Base-by-base conservation (phyloP, 2,113 vertebrate genomes). In the Python bivittatus region DNA sequence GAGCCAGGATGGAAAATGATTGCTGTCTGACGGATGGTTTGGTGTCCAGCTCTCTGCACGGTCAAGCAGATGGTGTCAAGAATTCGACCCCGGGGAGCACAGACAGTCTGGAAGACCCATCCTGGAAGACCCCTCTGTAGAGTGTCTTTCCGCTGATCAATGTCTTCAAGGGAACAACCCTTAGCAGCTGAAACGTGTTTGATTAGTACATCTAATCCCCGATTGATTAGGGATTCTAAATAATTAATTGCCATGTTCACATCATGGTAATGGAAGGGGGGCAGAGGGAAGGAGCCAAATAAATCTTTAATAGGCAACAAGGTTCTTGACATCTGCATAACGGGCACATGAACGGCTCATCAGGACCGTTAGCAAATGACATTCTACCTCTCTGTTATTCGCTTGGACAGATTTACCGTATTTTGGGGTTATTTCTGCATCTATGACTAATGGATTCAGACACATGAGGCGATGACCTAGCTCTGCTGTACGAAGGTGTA, bases 1-100 rank as follows among this genome's bases (percentile, higher is more conserved):
- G 91, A 96, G 92, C 90, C 93, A 89, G 96, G 97, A 97, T 94
- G 93, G 97, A 97, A 97, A 97, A 96, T 97, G 96, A 97, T 97
- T 96, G 96, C 95, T 95, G 96, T 96, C 96, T 97, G 95, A 96
- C 97, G 97, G 97, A 93, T 93, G 95, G 96, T 94, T 96, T 97
- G 96, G 97, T 95, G 95, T 93, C 96, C 96, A 94, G 93, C 91
- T 92, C 94, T 97, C 97, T 97, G 96, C 95, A 95, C 92, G 96
- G 97, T 95, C 97, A 95, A 96, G 96, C 97, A 97, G 96, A 97
- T 94, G 92, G 97, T 98, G 97, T 97, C 97, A 97, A 97, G 97
- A 96, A 96, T 96, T 95, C 93, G 96, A 96, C 97, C 97, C 97
- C 90, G 54, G 92, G 94, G 97, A 93, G 72, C 9, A 90, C 42